These are phyloP conservation scores for Microcebus ravelobensis DNA, from an alignment of 2,113 vertebrate genomes.

Conservation along the genomic window DNA sequence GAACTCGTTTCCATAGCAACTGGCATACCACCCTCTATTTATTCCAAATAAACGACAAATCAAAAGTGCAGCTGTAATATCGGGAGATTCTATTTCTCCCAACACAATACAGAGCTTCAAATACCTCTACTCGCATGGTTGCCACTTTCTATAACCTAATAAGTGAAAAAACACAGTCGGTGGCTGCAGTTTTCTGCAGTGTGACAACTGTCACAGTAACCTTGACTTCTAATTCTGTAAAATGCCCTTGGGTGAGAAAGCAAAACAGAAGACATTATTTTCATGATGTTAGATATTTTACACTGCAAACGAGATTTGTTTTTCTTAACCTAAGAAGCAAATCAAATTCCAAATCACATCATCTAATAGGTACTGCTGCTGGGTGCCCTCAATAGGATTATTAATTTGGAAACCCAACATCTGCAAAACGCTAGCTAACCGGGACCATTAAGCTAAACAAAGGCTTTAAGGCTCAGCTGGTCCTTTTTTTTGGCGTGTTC, in stretches of 20 bases:
- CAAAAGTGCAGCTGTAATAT: slow-evolving; percentile 73
- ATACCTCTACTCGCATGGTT: neutral
- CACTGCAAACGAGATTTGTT: slow-evolving; percentile 72
- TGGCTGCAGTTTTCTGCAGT: neutral
- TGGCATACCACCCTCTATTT: slow-evolving; percentile 72
- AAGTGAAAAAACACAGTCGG: neutral
- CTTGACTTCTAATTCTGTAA: slow-evolving; percentile 73
- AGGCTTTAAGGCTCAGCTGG: slow-evolving; percentile 61
- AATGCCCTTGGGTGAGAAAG: slow-evolving; percentile 73
- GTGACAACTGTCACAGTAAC: slow-evolving; percentile 24
- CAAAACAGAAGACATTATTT: slow-evolving; percentile 68
- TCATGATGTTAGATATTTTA: slow-evolving; percentile 60
- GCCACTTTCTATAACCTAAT: neutral
- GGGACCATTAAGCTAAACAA: slow-evolving; percentile 61
- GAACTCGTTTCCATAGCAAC: slow-evolving; percentile 79
- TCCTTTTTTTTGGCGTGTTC: slow-evolving; percentile 21
- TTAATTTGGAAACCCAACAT: slow-evolving; percentile 72
- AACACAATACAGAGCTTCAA: slow-evolving; percentile 43
- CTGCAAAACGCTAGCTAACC: slow-evolving; percentile 73
- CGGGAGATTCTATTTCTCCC: slow-evolving; percentile 48
- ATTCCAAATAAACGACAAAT: slow-evolving; percentile 76
- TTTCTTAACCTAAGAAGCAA: slow-evolving; percentile 70
- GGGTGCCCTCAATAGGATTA: slow-evolving; percentile 50
- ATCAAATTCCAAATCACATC: slow-evolving; percentile 70
- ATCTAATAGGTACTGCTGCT: slow-evolving; percentile 62